These are phyloP conservation scores for Glossophaga mutica DNA, from an alignment of 2,797 vertebrate species.

Conservation along the genomic window DNA sequence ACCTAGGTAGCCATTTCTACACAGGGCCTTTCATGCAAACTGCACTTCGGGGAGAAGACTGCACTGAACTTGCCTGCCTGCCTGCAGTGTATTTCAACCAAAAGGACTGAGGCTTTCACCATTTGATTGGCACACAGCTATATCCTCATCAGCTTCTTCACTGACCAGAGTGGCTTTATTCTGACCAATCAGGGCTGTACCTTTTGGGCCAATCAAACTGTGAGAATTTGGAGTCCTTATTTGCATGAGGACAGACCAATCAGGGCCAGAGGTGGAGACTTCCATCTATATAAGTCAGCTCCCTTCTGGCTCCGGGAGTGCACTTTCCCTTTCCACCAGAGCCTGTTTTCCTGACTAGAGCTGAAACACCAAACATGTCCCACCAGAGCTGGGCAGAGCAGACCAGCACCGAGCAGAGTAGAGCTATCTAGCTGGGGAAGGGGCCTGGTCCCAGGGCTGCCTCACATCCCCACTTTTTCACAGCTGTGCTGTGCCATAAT, in stretches of 20 bases:
- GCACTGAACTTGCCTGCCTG: not conserved
- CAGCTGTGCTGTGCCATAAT: not conserved
- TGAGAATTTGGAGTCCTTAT: not conserved
- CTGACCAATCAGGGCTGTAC: not conserved
- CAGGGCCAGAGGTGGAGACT: not conserved
- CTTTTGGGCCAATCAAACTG: not conserved
- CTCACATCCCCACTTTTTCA: not conserved
- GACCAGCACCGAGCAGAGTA: not conserved
- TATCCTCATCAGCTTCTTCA: not conserved
- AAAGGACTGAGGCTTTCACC: not conserved
- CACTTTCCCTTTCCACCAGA: not conserved
- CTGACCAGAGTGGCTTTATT: not conserved
- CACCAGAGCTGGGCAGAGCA: not conserved
- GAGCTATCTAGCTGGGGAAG: not conserved
- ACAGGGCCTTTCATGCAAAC: not conserved
- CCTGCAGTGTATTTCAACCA: not conserved
- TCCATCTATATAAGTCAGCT: not conserved
- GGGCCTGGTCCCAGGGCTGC: not conserved
- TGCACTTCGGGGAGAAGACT: not conserved
- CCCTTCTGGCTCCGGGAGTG: not conserved
- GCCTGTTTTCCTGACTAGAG: not conserved
- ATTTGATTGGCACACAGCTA: not conserved
- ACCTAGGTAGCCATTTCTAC: not conserved
- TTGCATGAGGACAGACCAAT: not conserved
- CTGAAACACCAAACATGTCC: not conserved